A percentile compares a stretch with the other conserved stretches of the same genome.
Evolutionary conservation across 2,113 vertebrate genomes (phyloP).

Genomic region (Tupaia tana): DNA sequence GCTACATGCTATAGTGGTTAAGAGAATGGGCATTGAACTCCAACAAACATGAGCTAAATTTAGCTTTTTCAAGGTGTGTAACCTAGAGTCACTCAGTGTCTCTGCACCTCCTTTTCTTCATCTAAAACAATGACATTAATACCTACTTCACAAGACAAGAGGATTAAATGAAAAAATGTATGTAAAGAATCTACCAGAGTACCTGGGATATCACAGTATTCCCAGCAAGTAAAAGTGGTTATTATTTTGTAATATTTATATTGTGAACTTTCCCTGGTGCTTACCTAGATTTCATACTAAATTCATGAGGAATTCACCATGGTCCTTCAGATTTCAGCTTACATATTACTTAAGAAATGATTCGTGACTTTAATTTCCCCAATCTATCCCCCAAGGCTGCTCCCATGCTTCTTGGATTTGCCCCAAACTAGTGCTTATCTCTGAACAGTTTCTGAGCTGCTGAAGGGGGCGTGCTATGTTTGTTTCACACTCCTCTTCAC

Average conservation of each 20-base stretch:
- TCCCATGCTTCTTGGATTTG: neutral
- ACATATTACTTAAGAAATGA: constrained; percentile 24
- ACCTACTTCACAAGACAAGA: neutral
- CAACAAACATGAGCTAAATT: constrained; percentile 14
- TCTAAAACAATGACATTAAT: constrained; percentile 30
- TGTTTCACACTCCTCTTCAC: neutral
- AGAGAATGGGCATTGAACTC: constrained; percentile 26
- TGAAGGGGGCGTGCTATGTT: neutral
- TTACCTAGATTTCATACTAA: constrained; percentile 23
- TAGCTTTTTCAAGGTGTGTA: constrained; percentile 23
- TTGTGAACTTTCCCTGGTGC: neutral
- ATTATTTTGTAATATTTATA: neutral
- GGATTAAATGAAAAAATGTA: constrained; percentile 48
- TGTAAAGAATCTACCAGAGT: neutral
- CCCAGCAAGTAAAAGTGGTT: constrained; percentile 37
- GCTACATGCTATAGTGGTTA: neutral
- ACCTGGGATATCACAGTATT: neutral
- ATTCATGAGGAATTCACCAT: constrained; percentile 6
- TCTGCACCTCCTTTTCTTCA: constrained; percentile 29
- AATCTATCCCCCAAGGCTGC: neutral
- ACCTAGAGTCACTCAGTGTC: neutral
- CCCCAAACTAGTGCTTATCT: constrained; percentile 16
- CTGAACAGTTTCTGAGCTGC: neutral
- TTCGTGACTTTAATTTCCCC: neutral
- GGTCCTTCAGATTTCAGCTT: constrained; percentile 12